A percentile compares a stretch with the other conserved stretches of the same genome.
These are phyloP conservation scores for Galbula dea DNA, from an alignment of 2,113 vertebrate genomes.

Conservation along the genomic window DNA sequence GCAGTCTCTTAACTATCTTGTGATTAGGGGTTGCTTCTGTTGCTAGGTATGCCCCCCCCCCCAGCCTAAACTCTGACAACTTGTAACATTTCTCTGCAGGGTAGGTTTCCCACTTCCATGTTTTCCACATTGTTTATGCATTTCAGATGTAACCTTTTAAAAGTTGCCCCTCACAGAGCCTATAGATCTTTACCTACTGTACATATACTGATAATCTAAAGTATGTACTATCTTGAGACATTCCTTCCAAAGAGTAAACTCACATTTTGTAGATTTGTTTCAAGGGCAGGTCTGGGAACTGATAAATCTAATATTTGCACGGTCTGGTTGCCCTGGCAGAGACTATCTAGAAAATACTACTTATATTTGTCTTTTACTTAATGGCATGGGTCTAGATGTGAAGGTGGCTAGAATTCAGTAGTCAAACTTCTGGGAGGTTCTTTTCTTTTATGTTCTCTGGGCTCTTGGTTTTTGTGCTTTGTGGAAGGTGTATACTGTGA, in stretches of 20 bases:
- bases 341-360: slow-evolving; percentile 44
- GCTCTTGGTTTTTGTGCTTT: slow-evolving; percentile 26
- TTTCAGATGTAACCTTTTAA: background rate
- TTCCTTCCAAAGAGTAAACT: slow-evolving; percentile 49
- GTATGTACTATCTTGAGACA: slow-evolving; percentile 64
- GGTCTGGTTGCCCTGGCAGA: slow-evolving; percentile 42
- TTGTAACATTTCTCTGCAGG: background rate
- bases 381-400: slow-evolving; percentile 46
- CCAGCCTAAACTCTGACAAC: background rate
- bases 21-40: background rate
- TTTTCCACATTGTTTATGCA: background rate
- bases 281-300: slow-evolving; percentile 62
- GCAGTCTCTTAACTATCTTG: background rate
- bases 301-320: slow-evolving; percentile 59
- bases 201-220: slow-evolving; percentile 46
- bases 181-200: slow-evolving; percentile 4
- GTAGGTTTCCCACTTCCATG: background rate
- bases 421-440: background rate
- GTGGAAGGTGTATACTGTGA: background rate
- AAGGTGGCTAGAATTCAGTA: slow-evolving; percentile 40
- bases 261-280: slow-evolving; percentile 26
- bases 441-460: slow-evolving; percentile 2
- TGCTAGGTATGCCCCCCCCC: background rate
- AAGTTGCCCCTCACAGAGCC: background rate
- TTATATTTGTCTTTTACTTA: slow-evolving; percentile 48